These are phyloP conservation scores for Halictus rubicundus DNA, from an alignment of 1,140 invertebrate genomes.

Conservation along the genomic window DNA sequence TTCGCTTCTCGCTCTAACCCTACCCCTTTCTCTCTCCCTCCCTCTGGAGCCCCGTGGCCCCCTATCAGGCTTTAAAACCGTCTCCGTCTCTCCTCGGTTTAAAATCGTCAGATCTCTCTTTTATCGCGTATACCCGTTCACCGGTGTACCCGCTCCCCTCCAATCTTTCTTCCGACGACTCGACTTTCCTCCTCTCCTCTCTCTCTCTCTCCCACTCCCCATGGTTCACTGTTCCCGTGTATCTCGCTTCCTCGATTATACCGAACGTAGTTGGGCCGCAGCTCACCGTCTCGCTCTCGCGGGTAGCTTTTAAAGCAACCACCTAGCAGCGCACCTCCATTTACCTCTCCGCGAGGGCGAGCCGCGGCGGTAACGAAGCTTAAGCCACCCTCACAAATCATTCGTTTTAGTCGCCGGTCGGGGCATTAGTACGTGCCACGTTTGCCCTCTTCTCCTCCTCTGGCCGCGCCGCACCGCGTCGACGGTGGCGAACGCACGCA, in stretches of 20 bases:
- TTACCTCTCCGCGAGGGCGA: conserved; percentile 46
- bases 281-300: conserved; percentile 7
- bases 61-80: not conserved
- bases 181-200: not conserved
- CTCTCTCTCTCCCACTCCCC: too few species aligned
- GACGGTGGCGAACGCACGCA: too few species aligned
- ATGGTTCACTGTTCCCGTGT: too few species aligned
- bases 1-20: conserved; percentile 10
- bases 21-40: too few species aligned
- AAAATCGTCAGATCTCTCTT: conserved; percentile 28
- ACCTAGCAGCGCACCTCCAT: conserved; percentile 38
- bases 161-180: not conserved
- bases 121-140: conserved; percentile 12
- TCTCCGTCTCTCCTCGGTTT: not conserved
- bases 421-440: conserved; percentile 59
- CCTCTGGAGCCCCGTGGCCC: not conserved
- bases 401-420: conserved; percentile 62
- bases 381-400: conserved; percentile 67
- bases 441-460: not conserved
- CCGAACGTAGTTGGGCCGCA: not conserved
- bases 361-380: conserved; percentile 63
- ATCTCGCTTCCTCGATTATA: not conserved
- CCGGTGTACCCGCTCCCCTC: too few species aligned
- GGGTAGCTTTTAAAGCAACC: not conserved
- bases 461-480: too few species aligned